Base-by-base conservation (phyloP, 2,888 invertebrate genomes). In the Phragmatobia fuliginosa region DNA sequence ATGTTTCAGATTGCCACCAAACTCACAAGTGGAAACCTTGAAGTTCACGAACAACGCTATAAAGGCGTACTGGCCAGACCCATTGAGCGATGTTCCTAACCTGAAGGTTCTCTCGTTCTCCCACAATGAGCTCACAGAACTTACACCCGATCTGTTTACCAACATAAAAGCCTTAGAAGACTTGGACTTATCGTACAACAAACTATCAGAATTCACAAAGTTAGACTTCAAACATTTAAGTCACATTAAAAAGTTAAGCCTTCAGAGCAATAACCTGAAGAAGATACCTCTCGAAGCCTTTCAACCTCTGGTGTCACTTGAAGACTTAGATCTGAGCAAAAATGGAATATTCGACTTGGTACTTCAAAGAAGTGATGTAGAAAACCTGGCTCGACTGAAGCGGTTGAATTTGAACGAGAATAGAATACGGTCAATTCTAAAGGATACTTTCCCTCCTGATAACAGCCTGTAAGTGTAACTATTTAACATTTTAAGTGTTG, bases 181-280 rank as follows among this genome's bases (percentile, higher is more conserved):
- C 45, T 76, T 96, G n/a, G 96, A 96, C 81, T 79, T 96, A 1
- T 96, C 96, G 0, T 90, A 92, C 76, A 96, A 96, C 83, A 91
- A 90, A 64, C 81, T 96, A 7, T 75, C 89, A 14, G 89, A 90
- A 5, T 88, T 96, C 59, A 92, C 92, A 72, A 80, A 87, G 0
- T 75, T 91, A 64, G 92, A 93, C 76, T 96, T 96, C 60, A 90
- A 91, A 73, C 80, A 85, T 68, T 85, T 94, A 69, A 80, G 76
- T 60, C 85, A 87, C 45, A 73, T 94, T 3, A 91, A 92, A 78
- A 91, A 90, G 70, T 84, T 96, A 18, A 93, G 91, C 88, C 85
- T 96, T 61, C 95, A 95, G 73, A 91, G 90, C 60, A 96, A 96
- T 78, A 74, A 86, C 36, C 80, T 96, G 52, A 89, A 88, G 78